These are phyloP conservation scores for Tachypleus tridentatus DNA, from an alignment of 1,140 invertebrate species.

Conservation along the genomic window DNA sequence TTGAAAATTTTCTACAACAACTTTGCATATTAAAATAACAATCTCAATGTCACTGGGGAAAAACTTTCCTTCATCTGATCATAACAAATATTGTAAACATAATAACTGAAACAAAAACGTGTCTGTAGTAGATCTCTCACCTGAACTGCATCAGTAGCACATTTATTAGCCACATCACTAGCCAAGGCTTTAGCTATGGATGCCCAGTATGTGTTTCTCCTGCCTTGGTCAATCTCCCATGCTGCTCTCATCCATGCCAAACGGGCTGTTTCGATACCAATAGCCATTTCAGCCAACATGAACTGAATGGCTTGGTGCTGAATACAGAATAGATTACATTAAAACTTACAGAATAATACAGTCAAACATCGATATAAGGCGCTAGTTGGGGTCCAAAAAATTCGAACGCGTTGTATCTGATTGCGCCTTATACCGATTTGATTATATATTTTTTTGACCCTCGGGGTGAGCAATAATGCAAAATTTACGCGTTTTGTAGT, in stretches of 20 bases:
- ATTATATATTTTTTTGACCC: no score
- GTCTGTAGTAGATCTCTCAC: constrained; percentile 26
- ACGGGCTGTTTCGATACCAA: constrained; percentile 75
- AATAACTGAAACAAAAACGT: not conserved
- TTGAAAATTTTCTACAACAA: no score
- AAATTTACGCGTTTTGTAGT: no score
- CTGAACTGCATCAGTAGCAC: constrained; percentile 86
- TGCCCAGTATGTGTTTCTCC: constrained; percentile 68
- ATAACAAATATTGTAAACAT: constrained; percentile 14
- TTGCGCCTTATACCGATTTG: no score
- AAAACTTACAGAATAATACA: no score
- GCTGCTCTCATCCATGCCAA: constrained; percentile 74
- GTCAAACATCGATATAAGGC: not conserved
- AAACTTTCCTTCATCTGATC: no score
- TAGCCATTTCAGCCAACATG: constrained; percentile 91
- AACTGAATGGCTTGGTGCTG: constrained; percentile 74
- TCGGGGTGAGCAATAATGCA: no score
- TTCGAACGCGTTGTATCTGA: no score
- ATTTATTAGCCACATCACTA: constrained; percentile 89
- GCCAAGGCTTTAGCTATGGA: constrained; percentile 90
- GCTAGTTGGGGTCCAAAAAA: no score
- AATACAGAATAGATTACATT: not conserved
- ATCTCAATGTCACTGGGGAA: no score
- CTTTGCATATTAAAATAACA: no score
- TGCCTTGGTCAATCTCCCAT: constrained; percentile 75